A percentile compares a stretch with the other conserved stretches of the same genome.
phyloP scores from a whole-genome alignment of 2,797 vertebrate species.

The Coendou prehensilis region DNA sequence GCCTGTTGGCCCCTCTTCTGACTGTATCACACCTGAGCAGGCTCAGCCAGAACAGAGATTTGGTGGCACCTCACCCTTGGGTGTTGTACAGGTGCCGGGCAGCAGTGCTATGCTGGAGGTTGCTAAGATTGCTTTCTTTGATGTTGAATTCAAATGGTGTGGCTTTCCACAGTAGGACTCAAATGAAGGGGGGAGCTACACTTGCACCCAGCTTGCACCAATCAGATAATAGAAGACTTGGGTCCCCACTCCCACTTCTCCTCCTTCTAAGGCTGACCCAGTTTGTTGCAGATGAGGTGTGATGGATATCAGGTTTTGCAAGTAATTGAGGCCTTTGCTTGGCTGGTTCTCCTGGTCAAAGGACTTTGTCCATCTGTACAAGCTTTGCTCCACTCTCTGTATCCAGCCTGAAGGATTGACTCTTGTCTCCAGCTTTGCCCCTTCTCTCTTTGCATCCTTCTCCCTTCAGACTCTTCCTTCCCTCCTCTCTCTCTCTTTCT shows the following conservation, averaged over 20 bases:
- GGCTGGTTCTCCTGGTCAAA: not conserved
- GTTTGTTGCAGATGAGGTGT: not conserved
- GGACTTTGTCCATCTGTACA: not conserved
- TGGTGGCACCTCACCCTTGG: not conserved
- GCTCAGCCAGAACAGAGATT: not conserved
- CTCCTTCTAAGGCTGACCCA: not conserved
- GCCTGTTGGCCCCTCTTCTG: not conserved
- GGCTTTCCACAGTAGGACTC: not conserved
- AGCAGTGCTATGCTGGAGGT: accelerated
- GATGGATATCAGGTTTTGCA: slow-evolving; percentile 2
- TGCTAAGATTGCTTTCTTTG: not conserved
- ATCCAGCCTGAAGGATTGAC: too few relatives aligned
- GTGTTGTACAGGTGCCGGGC: accelerated
- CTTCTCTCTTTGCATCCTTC: too few relatives aligned
- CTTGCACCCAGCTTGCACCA: not conserved
- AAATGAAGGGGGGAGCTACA: not conserved
- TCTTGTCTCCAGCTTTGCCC: not conserved
- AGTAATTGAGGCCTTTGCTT: not conserved
- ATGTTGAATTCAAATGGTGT: not conserved
- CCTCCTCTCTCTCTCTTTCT: not conserved
- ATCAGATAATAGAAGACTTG: not conserved
- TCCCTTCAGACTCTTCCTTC: not conserved
- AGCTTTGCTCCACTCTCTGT: not conserved
- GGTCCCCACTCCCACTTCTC: too few relatives aligned
- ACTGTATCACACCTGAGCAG: not conserved